Percentiles rank a stretch among this genome's conserved stretches.
Conservation (phyloP, 2,888 invertebrate species). For the Reticulitermes lucifugus region DNA sequence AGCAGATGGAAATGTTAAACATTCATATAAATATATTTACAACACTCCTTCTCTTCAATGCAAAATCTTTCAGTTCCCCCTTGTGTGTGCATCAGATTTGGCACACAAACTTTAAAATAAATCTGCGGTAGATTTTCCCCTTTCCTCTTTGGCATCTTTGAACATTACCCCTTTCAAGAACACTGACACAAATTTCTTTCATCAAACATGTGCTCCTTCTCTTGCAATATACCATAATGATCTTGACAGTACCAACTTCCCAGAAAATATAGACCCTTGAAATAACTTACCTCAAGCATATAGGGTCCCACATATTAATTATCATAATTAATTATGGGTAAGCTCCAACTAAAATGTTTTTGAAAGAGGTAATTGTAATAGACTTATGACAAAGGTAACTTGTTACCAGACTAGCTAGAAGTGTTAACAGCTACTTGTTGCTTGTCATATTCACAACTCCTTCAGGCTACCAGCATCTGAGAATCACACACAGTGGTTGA, state of each 20-base stretch:
- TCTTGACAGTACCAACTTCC: background rate
- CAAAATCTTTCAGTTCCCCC: slow-evolving; percentile 20
- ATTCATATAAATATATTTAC: slow-evolving; percentile 46
- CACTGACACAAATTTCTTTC: background rate
- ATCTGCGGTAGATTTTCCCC: slow-evolving; percentile 26
- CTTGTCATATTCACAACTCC: background rate
- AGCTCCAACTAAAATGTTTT: slow-evolving; percentile 28
- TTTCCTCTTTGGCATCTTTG: slow-evolving; percentile 45
- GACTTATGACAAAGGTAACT: slow-evolving; percentile 21
- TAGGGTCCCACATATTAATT: background rate
- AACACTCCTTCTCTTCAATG: slow-evolving; percentile 33
- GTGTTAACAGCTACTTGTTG: background rate
- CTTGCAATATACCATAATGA: background rate
- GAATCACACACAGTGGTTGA: slow-evolving; percentile 12
- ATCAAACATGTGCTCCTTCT: background rate
- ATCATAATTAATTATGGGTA: background rate
- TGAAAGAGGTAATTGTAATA: slow-evolving; percentile 34
- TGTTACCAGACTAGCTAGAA: slow-evolving; percentile 14
- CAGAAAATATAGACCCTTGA: background rate
- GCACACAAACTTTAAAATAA: slow-evolving; percentile 47
- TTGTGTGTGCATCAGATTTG: slow-evolving; percentile 40
- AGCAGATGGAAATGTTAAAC: slow-evolving; percentile 33
- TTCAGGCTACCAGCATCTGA: background rate
- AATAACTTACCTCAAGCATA: slow-evolving; percentile 12
- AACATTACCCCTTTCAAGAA: slow-evolving; percentile 38